phyloP scores from a whole-genome alignment of 2,797 vertebrate species.

The Champsocephalus esox region DNA sequence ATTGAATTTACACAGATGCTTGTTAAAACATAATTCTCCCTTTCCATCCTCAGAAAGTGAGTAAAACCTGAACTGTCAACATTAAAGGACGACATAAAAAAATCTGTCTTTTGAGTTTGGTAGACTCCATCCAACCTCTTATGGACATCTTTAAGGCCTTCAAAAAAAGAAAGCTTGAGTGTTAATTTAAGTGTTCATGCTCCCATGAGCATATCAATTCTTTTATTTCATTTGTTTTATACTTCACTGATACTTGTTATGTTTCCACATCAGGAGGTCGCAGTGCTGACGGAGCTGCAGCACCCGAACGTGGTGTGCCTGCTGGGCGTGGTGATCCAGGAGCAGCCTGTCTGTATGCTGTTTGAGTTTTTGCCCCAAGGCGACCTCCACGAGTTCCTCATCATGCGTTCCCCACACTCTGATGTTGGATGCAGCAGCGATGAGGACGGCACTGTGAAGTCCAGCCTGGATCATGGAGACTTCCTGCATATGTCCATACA shows the following conservation, averaged over 20 bases:
- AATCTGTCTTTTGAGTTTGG: neutral
- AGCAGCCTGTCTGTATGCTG: constrained; percentile 95
- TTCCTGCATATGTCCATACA: constrained; percentile 93
- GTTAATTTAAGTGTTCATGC: neutral
- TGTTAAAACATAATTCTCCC: constrained; percentile 24
- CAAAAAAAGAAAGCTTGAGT: neutral
- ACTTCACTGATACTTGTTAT: neutral
- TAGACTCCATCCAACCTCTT: neutral
- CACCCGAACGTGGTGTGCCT: constrained; percentile 96
- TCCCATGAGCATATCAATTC: neutral
- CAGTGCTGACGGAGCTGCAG: constrained; percentile 92
- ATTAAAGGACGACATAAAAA: constrained; percentile 15
- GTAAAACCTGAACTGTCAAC: constrained; percentile 3
- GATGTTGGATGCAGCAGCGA: constrained; percentile 98
- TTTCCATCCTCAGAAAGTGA: constrained; percentile 27
- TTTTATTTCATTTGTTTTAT: neutral
- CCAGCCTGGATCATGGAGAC: constrained; percentile 96
- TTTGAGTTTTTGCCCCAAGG: constrained; percentile 96
- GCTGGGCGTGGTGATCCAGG: constrained; percentile 95
- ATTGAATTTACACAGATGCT: constrained; percentile 24
- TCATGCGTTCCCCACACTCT: constrained; percentile 96
- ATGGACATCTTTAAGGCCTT: neutral
- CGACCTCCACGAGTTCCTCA: constrained; percentile 98
- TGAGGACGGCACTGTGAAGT: constrained; percentile 96
- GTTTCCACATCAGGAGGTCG: constrained; percentile 82